Conservation (phyloP, 2,113 vertebrate genomes). For the Tringa solitaria region DNA sequence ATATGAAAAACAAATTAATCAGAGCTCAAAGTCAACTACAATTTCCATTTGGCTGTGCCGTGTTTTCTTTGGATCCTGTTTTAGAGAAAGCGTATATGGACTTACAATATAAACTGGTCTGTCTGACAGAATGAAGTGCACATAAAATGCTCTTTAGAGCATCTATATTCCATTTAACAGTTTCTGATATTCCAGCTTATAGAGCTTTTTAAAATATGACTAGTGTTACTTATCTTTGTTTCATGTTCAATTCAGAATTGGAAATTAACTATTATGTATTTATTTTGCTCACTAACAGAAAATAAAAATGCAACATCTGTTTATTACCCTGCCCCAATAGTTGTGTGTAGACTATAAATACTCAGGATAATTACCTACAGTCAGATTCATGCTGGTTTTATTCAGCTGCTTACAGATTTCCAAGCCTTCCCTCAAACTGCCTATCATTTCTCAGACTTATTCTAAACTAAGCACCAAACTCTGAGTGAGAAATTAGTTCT, state of each 20-base stretch:
- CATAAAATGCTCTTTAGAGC: not conserved
- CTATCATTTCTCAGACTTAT: not conserved
- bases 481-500: not conserved
- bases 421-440: not conserved
- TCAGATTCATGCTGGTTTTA: not conserved
- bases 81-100: not conserved
- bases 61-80: conserved; percentile 36
- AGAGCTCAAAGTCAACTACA: conserved; percentile 50
- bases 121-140: not conserved
- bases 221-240: not conserved
- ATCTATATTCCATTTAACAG: not conserved
- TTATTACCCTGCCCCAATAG: not conserved
- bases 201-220: not conserved
- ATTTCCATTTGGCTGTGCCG: conserved; percentile 7
- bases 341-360: not conserved
- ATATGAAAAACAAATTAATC: conserved; percentile 60
- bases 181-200: not conserved
- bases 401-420: not conserved
- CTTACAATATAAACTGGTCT: not conserved
- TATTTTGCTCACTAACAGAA: not conserved
- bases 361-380: not conserved
- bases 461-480: not conserved
- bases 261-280: not conserved
- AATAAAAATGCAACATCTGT: not conserved
- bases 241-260: not conserved